Conservation (phyloP, 2,888 invertebrate species). For the Graphium colonna region DNA sequence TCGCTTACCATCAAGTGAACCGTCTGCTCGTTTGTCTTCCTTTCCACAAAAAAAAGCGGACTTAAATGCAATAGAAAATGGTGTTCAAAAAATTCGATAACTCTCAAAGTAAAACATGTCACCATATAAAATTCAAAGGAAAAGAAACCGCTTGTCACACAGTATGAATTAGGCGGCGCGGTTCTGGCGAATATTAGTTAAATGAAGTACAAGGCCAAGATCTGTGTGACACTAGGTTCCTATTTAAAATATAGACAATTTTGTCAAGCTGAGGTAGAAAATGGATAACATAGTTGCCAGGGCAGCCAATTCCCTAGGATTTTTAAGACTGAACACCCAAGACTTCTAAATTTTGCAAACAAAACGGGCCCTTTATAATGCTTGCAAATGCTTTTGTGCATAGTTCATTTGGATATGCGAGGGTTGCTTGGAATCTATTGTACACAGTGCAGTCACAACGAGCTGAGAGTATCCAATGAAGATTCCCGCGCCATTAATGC, state of each 20-base stretch:
- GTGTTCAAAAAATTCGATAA: constrained; percentile 29
- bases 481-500: constrained; percentile 11
- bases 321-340: constrained; percentile 13
- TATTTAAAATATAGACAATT: constrained; percentile 4
- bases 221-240: constrained; percentile 12
- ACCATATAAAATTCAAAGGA: constrained; percentile 3
- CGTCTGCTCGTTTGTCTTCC: too few species aligned
- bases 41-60: too few species aligned
- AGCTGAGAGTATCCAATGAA: constrained; percentile 16
- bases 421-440: constrained; percentile 17
- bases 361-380: constrained; percentile 13
- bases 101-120: constrained; percentile 10
- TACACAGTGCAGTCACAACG: constrained; percentile 14
- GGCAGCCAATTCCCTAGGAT: constrained; percentile 14
- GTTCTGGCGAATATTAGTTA: constrained; percentile 1
- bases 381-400: constrained; percentile 15
- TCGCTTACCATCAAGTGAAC: too few species aligned
- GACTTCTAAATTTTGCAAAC: constrained; percentile 3
- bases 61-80: not conserved
- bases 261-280: too few species aligned
- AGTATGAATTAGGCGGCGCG: constrained; percentile 1
- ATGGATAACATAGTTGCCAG: constrained; percentile 12
- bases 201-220: constrained; percentile 9
- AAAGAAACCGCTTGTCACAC: not conserved
- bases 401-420: constrained; percentile 15